phyloP scores from a whole-genome alignment of 2,797 vertebrate genomes.

The Labeo calbasu region DNA sequence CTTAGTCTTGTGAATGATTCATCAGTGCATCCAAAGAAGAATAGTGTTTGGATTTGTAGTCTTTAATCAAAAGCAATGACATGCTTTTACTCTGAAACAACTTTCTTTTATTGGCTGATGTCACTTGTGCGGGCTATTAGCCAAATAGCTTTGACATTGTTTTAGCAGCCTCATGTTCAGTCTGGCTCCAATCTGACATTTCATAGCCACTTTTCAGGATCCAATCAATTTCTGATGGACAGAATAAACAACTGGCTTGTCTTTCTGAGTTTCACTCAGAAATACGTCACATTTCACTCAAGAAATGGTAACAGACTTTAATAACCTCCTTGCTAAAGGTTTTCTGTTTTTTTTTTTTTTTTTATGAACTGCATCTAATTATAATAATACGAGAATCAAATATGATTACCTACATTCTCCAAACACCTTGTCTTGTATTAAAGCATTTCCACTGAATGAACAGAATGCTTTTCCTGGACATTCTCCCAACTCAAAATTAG shows the following conservation, averaged over 20 bases:
- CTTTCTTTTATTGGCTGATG: background rate
- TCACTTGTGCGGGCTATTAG: background rate
- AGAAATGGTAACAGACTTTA: background rate
- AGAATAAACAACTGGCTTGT: background rate
- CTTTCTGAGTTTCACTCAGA: background rate
- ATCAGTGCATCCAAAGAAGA: background rate
- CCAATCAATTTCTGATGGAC: background rate
- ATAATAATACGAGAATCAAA: conserved; percentile 12
- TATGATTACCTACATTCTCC: background rate
- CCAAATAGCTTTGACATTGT: conserved; percentile 8
- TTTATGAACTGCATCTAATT: background rate
- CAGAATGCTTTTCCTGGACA: background rate
- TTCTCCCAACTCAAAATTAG: background rate
- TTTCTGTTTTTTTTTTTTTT: background rate
- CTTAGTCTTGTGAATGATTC: background rate
- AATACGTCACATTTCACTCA: background rate
- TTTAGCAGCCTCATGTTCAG: background rate
- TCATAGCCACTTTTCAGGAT: background rate
- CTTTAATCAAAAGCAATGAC: background rate
- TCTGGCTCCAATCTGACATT: background rate
- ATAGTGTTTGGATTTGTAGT: background rate
- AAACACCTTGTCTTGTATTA: background rate
- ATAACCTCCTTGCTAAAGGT: background rate
- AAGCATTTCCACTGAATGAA: background rate
- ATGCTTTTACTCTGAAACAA: background rate